Base-by-base conservation (phyloP, 2,113 vertebrate species). In the Mus pahari region DNA sequence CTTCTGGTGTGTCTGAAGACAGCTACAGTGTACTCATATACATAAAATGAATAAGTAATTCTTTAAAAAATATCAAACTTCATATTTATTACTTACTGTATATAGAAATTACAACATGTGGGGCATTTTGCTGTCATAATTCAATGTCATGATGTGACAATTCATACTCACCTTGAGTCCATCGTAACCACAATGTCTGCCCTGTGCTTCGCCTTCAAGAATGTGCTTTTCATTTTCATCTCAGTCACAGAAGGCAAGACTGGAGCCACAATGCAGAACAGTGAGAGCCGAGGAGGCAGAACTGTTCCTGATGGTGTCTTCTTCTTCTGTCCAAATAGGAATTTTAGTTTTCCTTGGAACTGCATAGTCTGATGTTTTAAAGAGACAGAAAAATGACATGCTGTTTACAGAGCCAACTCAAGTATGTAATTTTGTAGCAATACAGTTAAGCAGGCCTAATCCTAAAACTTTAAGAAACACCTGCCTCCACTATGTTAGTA, bases 311-410 rank as follows among this genome's bases (percentile, higher is more conserved):
- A 99, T 0, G 98, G 96, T 0, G 98, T 98, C 96, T 99, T 99
- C 98, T 99, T 99, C 95, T 99, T 99, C 98, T 99, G 99, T n/a
- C 99, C 99, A 1, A 99, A 98, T 93, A 99, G 99, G 97, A 99
- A 99, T 96, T 99, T 99, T 5, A 99, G 96, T 90, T 99, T 99
- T 36, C 99, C 99, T 98, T 99, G 99, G 97, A 99, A 99, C 98
- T 99, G 99, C 99, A 99, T 99, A 0, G 99, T 99, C 99, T 99
- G 97, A 55, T n/a, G 24, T 79, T 75, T 0, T 39, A 92, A 77
- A 92, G 94, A 96, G 94, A 96, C 64, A 96, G 90, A 91, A 92
- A 91, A 0, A 39, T 20, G 0, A 39, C 26, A 91, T 39, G 87
- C 0, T 11, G 11, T 17, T 74, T 64, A 42, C 26, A 48, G 39